These are phyloP conservation scores for Eunapius fragilis DNA, from an alignment of 37 sponge, comb jelly and placozoan genomes.

Conservation along the genomic window DNA sequence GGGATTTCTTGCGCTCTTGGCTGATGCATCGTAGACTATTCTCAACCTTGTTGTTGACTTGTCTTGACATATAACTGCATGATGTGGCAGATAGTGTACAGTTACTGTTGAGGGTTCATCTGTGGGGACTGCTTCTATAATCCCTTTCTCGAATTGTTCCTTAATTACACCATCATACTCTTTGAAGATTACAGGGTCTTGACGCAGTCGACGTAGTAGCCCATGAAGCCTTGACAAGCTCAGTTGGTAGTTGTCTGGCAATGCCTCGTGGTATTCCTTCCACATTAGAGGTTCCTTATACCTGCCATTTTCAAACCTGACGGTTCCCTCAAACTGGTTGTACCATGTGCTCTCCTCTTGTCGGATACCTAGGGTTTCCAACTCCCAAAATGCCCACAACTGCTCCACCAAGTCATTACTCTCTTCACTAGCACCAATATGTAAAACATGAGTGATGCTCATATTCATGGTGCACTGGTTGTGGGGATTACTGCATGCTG, in stretches of 20 bases:
- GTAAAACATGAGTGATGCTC: neutral
- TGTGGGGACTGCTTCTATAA: neutral
- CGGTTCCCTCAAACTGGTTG: neutral
- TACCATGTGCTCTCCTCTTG: neutral
- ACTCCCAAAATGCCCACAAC: conserved; percentile 8
- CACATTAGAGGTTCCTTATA: conserved; percentile 18
- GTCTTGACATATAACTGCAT: conserved; percentile 25
- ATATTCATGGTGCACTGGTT: neutral
- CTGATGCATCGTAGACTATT: conserved; percentile 31
- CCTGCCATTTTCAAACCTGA: neutral
- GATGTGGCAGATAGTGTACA: conserved; percentile 32
- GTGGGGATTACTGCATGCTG: neutral
- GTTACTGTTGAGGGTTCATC: neutral
- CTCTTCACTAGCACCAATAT: neutral
- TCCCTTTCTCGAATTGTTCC: conserved; percentile 8
- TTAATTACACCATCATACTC: conserved; percentile 14
- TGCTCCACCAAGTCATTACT: neutral
- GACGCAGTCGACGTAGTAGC: conserved; percentile 1
- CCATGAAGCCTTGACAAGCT: conserved; percentile 1
- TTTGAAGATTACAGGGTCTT: conserved; percentile 2
- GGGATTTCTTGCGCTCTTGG: conserved; percentile 16
- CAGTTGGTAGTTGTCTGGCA: conserved; percentile 20
- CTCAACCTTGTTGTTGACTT: conserved; percentile 30
- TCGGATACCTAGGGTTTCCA: conserved; percentile 7
- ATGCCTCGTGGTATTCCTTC: neutral